Conservation (phyloP, 2,797 vertebrate species). For the Meda fulgida region DNA sequence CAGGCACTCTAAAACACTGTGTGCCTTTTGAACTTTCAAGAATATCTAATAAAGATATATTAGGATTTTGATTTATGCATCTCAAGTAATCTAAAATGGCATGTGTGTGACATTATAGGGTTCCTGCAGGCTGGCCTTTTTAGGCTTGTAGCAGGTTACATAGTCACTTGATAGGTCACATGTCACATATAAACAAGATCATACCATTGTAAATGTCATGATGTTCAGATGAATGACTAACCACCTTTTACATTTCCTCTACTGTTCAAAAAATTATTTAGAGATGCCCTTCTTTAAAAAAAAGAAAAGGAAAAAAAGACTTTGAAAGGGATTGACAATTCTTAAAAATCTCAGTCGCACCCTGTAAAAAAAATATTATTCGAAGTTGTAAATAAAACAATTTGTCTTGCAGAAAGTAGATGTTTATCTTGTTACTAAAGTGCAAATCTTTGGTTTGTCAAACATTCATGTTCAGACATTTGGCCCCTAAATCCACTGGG, state of each 20-base stretch:
- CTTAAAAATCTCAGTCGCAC: background rate
- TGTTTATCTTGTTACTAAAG: conserved; percentile 41
- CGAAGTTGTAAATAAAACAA: background rate
- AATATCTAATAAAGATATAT: conserved; percentile 55
- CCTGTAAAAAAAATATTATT: background rate
- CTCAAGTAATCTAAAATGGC: conserved; percentile 48
- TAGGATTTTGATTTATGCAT: conserved; percentile 56
- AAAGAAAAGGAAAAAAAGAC: background rate
- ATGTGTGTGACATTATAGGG: conserved; percentile 61
- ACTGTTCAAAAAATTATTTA: background rate
- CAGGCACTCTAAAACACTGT: conserved; percentile 10
- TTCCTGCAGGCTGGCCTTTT: conserved; percentile 53
- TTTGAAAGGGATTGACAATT: background rate
- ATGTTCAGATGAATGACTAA: conserved; percentile 68
- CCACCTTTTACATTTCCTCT: conserved; percentile 37
- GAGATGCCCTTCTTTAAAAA: background rate
- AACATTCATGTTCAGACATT: conserved; percentile 44
- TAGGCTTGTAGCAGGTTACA: conserved; percentile 64
- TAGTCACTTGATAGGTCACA: conserved; percentile 70
- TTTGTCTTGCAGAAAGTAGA: background rate
- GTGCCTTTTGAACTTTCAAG: conserved; percentile 40
- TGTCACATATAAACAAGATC: conserved; percentile 67
- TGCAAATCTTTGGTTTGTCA: conserved; percentile 49
- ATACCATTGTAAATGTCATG: conserved; percentile 56
- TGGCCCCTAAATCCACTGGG: conserved; percentile 38